Evolutionary conservation across 1,140 invertebrate species (phyloP).

Genomic region (Drosophila ficusphila): DNA sequence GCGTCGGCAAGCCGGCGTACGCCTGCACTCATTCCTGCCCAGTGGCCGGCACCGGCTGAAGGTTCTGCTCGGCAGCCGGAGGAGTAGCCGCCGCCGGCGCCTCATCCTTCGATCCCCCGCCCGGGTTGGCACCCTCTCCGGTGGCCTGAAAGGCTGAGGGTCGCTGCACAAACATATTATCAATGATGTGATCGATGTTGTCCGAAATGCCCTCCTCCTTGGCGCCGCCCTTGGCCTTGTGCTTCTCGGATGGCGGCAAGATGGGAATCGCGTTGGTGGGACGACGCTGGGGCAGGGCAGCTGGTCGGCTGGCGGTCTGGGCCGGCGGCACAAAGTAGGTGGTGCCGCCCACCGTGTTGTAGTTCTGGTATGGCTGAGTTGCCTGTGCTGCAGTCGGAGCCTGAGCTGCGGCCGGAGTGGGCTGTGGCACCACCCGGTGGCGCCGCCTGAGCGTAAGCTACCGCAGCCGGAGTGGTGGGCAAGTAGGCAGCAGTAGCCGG

Average conservation of each 20-base stretch:
- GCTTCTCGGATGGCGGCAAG: conserved; percentile 83
- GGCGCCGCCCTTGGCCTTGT: conserved; percentile 45
- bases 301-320: conserved; percentile 66
- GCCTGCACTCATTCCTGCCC: conserved; percentile 74
- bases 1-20: conserved; percentile 54
- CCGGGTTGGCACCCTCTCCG: conserved; percentile 5
- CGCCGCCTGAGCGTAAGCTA: conserved; percentile 65
- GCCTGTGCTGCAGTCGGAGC: conserved; percentile 45
- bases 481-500: conserved; percentile 61
- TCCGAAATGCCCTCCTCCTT: conserved; percentile 78
- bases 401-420: conserved; percentile 36
- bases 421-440: conserved; percentile 41
- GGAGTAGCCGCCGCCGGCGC: conserved; percentile 19
- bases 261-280: conserved; percentile 85
- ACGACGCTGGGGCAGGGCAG: conserved; percentile 78
- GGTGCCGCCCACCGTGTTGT: conserved; percentile 82
- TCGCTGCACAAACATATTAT: conserved; percentile 87
- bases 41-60: conserved; percentile 59
- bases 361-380: conserved; percentile 70
- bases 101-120: conserved; percentile 23
- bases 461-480: conserved; percentile 64
- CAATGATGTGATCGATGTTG: conserved; percentile 87
- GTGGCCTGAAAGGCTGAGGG: conserved; percentile 79
- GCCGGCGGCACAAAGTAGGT: conserved; percentile 82
- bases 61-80: conserved; percentile 47